Evolutionary conservation across 2,113 vertebrate species (phyloP).

Genomic region (Eublepharis macularius): DNA sequence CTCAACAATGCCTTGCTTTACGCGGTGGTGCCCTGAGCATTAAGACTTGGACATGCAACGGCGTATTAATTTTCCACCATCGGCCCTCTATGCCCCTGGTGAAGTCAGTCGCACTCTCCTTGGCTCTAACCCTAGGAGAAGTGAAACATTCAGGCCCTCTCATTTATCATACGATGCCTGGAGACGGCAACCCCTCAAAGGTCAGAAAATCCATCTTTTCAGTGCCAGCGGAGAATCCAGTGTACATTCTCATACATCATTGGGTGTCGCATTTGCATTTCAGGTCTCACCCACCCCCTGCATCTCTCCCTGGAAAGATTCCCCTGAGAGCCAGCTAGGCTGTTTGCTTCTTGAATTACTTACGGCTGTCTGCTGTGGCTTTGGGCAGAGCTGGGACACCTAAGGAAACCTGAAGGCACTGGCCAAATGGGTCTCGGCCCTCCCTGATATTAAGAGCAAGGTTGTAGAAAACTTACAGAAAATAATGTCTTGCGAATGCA

Average conservation of each 20-base stretch:
- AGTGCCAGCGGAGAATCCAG: not conserved
- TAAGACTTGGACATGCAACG: not conserved
- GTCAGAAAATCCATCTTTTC: accelerated
- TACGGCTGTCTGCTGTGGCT: too few species aligned
- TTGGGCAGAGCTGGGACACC: not conserved
- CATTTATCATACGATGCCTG: not conserved
- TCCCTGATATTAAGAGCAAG: too few species aligned
- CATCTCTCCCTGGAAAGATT: not conserved
- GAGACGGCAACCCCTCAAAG: not conserved
- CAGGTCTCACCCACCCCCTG: not conserved
- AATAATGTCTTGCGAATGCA: too few species aligned
- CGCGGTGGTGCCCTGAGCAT: not conserved
- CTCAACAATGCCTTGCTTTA: not conserved
- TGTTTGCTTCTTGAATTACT: not conserved
- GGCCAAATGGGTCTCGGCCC: too few species aligned
- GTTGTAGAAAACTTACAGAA: too few species aligned
- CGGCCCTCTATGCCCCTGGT: too few species aligned
- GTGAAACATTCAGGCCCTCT: not conserved
- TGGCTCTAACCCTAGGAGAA: not conserved
- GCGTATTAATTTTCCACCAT: not conserved
- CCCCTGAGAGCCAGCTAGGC: not conserved
- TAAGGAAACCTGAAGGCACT: not conserved
- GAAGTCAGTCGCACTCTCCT: not conserved
- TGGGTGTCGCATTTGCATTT: not conserved
- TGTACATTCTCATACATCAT: accelerated